Percentiles rank a stretch among this genome's conserved stretches.
phyloP scores from a whole-genome alignment of 92 coral and sea anemone species.

The Paramuricea clavata region DNA sequence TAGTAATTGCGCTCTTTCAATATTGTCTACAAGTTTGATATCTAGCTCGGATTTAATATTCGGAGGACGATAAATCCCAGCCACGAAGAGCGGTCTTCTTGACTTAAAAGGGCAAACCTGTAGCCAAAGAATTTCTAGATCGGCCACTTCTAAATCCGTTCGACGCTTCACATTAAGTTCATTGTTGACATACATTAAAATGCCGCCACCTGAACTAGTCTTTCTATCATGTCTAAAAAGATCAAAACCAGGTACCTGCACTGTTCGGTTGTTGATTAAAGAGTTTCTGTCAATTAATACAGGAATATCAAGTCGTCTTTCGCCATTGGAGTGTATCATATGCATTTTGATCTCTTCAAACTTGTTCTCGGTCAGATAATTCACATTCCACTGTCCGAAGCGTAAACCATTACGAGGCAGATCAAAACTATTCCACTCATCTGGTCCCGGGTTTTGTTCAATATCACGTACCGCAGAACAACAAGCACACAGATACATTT shows the following conservation, averaged over 20 bases:
- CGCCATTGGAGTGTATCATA: neutral
- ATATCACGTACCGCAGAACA: constrained; percentile 54
- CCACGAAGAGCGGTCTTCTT: constrained; percentile 14
- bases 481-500: constrained; percentile 29
- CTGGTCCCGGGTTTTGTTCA: constrained; percentile 45
- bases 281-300: constrained; percentile 26
- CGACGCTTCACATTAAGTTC: constrained; percentile 17
- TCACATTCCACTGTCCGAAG: constrained; percentile 33
- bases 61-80: constrained; percentile 38
- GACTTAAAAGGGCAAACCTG: constrained; percentile 42
- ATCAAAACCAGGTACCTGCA: constrained; percentile 34
- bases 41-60: constrained; percentile 9
- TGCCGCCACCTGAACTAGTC: constrained; percentile 27
- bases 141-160: constrained; percentile 29
- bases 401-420: neutral
- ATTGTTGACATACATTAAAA: constrained; percentile 32
- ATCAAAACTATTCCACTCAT: neutral
- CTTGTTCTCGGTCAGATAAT: constrained; percentile 32
- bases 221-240: constrained; percentile 25
- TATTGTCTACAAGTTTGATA: constrained; percentile 29
- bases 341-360: constrained; percentile 41
- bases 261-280: constrained; percentile 21
- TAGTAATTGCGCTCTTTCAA: constrained; percentile 20
- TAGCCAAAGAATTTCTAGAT: constrained; percentile 44
- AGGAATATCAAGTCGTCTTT: constrained; percentile 32